Conservation (phyloP, 1,140 invertebrate genomes). For the Zophobas atratus region DNA sequence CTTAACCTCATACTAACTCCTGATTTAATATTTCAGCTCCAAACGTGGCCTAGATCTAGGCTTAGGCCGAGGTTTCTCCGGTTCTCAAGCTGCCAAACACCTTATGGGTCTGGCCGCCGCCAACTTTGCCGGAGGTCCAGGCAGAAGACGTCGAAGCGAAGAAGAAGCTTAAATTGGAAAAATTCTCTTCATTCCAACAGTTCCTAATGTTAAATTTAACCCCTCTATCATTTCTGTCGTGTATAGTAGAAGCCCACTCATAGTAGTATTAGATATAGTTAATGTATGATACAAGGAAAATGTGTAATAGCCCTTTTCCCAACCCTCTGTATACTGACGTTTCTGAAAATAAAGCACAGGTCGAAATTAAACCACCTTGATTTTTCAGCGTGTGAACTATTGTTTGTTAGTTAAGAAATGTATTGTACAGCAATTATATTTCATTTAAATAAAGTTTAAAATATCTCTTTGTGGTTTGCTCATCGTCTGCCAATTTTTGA, state of each 20-base stretch:
- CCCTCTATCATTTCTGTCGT: slow-evolving; percentile 45
- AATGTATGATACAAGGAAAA: slow-evolving; percentile 22
- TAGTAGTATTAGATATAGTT: slow-evolving; percentile 26
- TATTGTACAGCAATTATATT: slow-evolving; percentile 44
- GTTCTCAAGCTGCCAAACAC: slow-evolving; percentile 90
- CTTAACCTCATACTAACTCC: background rate
- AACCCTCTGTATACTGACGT: slow-evolving; percentile 14
- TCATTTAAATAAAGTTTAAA: slow-evolving; percentile 48
- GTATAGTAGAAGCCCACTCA: slow-evolving; percentile 6
- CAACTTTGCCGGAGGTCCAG: slow-evolving; percentile 89
- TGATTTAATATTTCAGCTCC: slow-evolving; percentile 72
- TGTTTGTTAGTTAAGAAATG: slow-evolving; percentile 44
- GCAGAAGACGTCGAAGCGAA: slow-evolving; percentile 83
- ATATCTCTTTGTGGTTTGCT: slow-evolving; percentile 35
- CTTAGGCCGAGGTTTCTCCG: slow-evolving; percentile 88
- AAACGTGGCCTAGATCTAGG: slow-evolving; percentile 88
- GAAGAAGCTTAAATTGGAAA: slow-evolving; percentile 62
- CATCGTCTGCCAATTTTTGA: slow-evolving; percentile 1
- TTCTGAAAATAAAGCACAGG: slow-evolving; percentile 45
- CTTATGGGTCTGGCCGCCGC: slow-evolving; percentile 90
- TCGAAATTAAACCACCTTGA: slow-evolving; percentile 32
- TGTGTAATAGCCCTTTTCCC: slow-evolving; percentile 26
- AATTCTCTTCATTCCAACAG: slow-evolving; percentile 40
- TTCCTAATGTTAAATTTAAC: slow-evolving; percentile 49
- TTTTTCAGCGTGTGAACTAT: slow-evolving; percentile 36